Conservation (phyloP, 2,888 invertebrate species). For the Agonum fuliginosum region DNA sequence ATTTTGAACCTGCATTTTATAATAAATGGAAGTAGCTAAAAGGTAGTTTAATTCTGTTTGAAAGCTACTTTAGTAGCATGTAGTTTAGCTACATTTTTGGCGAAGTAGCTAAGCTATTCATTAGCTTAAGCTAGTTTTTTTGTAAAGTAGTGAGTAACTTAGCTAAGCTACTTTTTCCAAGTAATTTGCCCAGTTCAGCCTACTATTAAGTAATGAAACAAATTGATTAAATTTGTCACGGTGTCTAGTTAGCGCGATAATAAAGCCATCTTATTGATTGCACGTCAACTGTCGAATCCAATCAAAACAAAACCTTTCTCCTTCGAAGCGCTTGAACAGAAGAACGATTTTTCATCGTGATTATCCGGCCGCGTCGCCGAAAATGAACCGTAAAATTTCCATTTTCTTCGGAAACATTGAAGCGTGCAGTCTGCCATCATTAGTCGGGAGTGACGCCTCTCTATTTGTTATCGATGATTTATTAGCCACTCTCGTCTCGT, state of each 20-base stretch:
- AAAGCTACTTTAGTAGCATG: too few species aligned
- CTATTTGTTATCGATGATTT: conserved; percentile 67
- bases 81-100: too few species aligned
- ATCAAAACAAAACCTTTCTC: conserved; percentile 30
- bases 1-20: too few species aligned
- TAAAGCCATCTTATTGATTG: conserved; percentile 32
- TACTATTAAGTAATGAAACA: not conserved
- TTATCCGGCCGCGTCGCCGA: conserved; percentile 52
- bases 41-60: too few species aligned
- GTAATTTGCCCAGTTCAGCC: too few species aligned
- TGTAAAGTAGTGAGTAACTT: too few species aligned
- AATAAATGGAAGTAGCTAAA: too few species aligned
- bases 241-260: conserved; percentile 5
- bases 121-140: too few species aligned
- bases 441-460: conserved; percentile 65
- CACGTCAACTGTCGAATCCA: conserved; percentile 41
- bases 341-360: conserved; percentile 52
- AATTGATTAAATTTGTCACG: conserved; percentile 4
- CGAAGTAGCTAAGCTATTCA: too few species aligned
- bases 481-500: conserved; percentile 60
- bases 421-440: conserved; percentile 52
- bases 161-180: too few species aligned
- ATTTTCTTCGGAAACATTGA: conserved; percentile 57
- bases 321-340: not conserved
- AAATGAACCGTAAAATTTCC: conserved; percentile 58